Conservation (phyloP, 2,113 vertebrate genomes). For the Globicephala melas region DNA sequence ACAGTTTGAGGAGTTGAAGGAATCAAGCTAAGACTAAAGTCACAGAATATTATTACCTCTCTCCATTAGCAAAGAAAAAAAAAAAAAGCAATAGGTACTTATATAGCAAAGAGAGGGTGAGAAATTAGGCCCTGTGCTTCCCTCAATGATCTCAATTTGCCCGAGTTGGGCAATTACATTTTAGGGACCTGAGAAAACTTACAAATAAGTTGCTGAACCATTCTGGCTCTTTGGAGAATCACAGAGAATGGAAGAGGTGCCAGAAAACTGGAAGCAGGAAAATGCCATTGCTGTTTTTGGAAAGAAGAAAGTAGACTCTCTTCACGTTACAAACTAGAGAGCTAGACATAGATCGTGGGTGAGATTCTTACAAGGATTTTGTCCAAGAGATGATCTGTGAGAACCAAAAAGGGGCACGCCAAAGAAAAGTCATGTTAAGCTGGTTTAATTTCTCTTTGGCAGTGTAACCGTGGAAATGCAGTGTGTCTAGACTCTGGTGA, state of each 20-base stretch:
- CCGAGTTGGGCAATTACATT: background rate
- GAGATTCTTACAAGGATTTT: slow-evolving; percentile 53
- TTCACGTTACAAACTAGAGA: slow-evolving; percentile 40
- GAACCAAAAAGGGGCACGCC: slow-evolving; percentile 24
- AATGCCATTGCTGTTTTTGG: slow-evolving; percentile 62
- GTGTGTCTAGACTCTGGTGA: slow-evolving; percentile 28
- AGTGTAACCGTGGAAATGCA: slow-evolving; percentile 42
- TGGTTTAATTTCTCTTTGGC: slow-evolving; percentile 32
- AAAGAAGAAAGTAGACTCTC: slow-evolving; percentile 58
- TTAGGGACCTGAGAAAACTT: background rate
- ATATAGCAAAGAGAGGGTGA: background rate
- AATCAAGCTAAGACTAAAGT: background rate
- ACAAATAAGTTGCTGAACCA: background rate
- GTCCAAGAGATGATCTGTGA: slow-evolving; percentile 52
- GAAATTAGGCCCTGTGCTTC: background rate
- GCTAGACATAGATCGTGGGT: slow-evolving; percentile 56
- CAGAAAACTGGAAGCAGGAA: slow-evolving; percentile 50
- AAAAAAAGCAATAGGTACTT: background rate
- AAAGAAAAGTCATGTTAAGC: slow-evolving; percentile 33
- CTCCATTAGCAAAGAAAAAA: background rate
- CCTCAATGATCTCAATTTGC: background rate
- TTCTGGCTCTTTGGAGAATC: background rate
- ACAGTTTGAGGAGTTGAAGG: slow-evolving; percentile 18
- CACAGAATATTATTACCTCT: background rate
- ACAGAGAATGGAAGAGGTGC: background rate